Conservation (phyloP, 2,797 vertebrate genomes). For the Chaetophractus vellerosus region DNA sequence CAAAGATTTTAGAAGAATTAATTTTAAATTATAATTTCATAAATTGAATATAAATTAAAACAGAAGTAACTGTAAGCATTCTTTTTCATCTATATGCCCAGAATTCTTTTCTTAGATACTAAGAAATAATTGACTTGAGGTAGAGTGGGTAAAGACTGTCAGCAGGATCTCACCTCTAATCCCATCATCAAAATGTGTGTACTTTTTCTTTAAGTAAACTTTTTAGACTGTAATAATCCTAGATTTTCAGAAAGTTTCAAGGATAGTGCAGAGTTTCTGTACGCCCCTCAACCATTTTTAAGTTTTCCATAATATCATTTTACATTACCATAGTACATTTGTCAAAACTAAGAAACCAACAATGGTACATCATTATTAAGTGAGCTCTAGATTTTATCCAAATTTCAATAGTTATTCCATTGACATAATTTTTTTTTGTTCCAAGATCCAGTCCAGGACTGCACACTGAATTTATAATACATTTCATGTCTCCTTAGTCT, state of each 20-base stretch:
- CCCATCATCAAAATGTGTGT: neutral
- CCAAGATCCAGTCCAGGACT: neutral
- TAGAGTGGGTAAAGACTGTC: neutral
- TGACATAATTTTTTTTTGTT: neutral
- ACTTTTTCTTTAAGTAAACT: neutral
- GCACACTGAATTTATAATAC: neutral
- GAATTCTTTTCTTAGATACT: neutral
- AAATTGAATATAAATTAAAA: constrained; percentile 29
- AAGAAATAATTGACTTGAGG: neutral
- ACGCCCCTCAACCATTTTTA: too few species aligned
- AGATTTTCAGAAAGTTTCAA: neutral
- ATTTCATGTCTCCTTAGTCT: neutral
- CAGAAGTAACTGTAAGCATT: neutral
- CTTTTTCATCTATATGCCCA: neutral
- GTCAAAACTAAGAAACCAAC: neutral
- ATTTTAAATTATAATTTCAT: constrained; percentile 56
- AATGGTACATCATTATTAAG: neutral
- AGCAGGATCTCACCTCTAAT: neutral
- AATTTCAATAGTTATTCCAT: neutral
- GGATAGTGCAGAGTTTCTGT: neutral
- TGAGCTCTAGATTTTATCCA: neutral
- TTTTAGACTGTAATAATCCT: constrained; percentile 30
- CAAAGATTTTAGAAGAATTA: constrained; percentile 34
- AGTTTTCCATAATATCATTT: neutral
- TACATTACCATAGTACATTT: too few species aligned